A percentile compares a stretch with the other conserved stretches of the same genome.
phyloP scores from a whole-genome alignment of 2,797 vertebrate genomes.

The Gymnopithys bicolor region DNA sequence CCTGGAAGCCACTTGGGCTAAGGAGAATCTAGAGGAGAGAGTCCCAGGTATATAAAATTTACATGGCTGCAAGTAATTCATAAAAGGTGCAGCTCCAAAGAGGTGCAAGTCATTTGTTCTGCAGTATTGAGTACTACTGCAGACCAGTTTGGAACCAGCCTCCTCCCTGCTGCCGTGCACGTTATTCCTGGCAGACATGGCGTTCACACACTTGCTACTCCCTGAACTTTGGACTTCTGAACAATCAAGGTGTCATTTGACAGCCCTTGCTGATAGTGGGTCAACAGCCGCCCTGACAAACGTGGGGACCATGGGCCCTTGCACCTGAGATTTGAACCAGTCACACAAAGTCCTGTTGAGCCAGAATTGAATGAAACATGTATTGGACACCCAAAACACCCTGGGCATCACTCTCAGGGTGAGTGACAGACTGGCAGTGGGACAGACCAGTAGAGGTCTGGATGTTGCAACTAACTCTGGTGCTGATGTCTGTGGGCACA shows the following conservation, averaged over 20 bases:
- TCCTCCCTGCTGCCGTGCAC: neutral
- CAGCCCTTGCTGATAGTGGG: fast-evolving
- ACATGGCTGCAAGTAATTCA: neutral
- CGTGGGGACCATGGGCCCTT: fast-evolving
- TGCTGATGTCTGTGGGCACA: neutral
- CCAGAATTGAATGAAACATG: neutral
- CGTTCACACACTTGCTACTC: neutral
- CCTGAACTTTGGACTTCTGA: neutral
- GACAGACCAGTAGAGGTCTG: neutral
- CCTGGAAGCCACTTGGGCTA: neutral
- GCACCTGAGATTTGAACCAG: neutral
- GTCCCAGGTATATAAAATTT: neutral
- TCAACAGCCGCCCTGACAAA: neutral
- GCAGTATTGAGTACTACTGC: fast-evolving
- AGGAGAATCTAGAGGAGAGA: neutral
- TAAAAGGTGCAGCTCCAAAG: neutral
- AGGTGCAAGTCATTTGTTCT: neutral
- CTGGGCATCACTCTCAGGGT: neutral
- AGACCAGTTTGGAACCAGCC: neutral
- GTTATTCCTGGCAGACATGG: neutral
- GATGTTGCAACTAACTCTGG: neutral
- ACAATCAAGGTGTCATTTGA: neutral
- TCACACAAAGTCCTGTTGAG: neutral
- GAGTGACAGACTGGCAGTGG: neutral
- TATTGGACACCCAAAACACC: neutral